Base-by-base conservation (phyloP, 2,888 invertebrate genomes). In the Leptinotarsa juncta region DNA sequence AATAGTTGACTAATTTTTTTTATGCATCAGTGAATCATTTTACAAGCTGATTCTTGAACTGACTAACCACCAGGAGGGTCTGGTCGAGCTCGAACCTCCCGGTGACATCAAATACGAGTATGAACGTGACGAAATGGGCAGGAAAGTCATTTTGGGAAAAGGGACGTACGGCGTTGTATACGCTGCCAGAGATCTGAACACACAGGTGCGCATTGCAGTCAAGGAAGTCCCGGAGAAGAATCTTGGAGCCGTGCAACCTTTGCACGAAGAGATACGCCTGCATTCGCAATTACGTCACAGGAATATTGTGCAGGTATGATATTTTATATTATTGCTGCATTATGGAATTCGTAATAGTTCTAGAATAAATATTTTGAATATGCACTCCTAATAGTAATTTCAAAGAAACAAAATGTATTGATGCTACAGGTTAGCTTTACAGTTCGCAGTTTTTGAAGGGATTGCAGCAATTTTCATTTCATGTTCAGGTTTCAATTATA, bases 181-280 rank as follows among this genome's bases (percentile, higher is more conserved):
- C 87, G 97, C 98, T 0, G 98, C 98, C 0, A 89, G 97, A 2
- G 98, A 99, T 88, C 91, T 96, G 79, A 96, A 95, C 86, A 99
- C 97, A 0, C 98, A 83, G 97, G 90, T 80, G 68, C 14, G 68
- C 23, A 68, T 66, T 4, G 66, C 66, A 2, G 32, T 48, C 32
- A 65, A 73, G 20, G 99, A 99, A 90, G 96, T 99, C 77, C 97
- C 97, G 0, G 99, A 99, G 88, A 95, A 95, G 87, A 97, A 97
- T 88, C 91, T 97, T 3, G 97, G 97, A 0, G 97, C 97, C 84
- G 97, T 99, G 0, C 99, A 99, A 87, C 99, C 99, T 0, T 89
- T 99, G 80, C 99, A 99, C 87, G 99, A 99, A 88, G 99, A 99
- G 90, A 99, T 99, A 78, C 93, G 97, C 86, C 90, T 99, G 73